Conservation (phyloP, 1,140 invertebrate genomes). For the Colletes latitarsis region DNA sequence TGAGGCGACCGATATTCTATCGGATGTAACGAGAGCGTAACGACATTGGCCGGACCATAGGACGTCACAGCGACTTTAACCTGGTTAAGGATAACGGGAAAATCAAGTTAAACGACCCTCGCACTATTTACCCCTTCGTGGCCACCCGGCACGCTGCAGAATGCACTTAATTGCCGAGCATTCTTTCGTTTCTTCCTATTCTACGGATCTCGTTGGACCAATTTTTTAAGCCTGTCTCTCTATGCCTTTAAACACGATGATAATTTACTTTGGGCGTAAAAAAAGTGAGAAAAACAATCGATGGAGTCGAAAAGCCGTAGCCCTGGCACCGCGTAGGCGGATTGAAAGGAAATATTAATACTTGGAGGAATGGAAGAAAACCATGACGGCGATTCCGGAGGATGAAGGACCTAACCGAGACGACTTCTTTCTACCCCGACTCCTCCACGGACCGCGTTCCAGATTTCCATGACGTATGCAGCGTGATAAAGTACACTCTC, state of each 20-base stretch:
- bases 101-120: slow-evolving; percentile 62
- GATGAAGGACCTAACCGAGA: slow-evolving; percentile 25
- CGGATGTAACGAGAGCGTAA: slow-evolving; percentile 56
- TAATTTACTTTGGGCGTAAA: no score
- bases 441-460: slow-evolving; percentile 24
- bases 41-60: slow-evolving; percentile 56
- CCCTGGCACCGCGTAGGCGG: no score
- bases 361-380: background rate
- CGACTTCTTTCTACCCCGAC: slow-evolving; percentile 14
- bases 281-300: no score
- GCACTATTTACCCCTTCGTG: slow-evolving; percentile 22
- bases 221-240: slow-evolving; percentile 6
- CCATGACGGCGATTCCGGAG: background rate
- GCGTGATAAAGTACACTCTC: slow-evolving; percentile 48
- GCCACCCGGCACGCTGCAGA: slow-evolving; percentile 21
- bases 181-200: slow-evolving; percentile 24
- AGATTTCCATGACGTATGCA: slow-evolving; percentile 45
- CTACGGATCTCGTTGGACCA: slow-evolving; percentile 36
- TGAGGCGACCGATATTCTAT: slow-evolving; percentile 34
- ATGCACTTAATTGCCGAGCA: slow-evolving; percentile 59
- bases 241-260: no score
- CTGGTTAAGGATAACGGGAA: slow-evolving; percentile 64
- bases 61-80: slow-evolving; percentile 65
- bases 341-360: background rate
- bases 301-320: no score